phyloP scores from a whole-genome alignment of 2,888 invertebrate species.

The Laspeyria flexula region DNA sequence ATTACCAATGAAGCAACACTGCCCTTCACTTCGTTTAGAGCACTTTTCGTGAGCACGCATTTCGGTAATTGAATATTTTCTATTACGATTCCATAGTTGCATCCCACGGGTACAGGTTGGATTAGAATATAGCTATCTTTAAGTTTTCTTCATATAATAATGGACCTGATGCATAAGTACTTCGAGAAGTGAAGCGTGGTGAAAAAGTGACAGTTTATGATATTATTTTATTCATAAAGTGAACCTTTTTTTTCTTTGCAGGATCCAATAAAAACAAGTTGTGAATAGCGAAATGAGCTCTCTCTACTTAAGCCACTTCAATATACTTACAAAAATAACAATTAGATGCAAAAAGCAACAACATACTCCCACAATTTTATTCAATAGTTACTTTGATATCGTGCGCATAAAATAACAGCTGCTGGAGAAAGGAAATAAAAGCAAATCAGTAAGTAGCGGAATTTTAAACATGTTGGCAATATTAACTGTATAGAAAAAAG shows the following conservation, averaged over 20 bases:
- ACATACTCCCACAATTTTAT: neutral
- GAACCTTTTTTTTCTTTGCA: no score
- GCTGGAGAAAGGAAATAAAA: conserved; percentile 37
- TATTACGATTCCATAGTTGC: neutral
- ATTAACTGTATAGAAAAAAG: conserved; percentile 15
- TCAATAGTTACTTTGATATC: neutral
- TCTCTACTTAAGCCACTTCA: no score
- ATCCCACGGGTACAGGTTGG: neutral
- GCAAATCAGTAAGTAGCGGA: conserved; percentile 22
- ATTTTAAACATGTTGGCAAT: conserved; percentile 27
- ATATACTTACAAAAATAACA: no score
- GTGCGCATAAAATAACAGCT: conserved; percentile 15
- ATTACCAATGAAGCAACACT: conserved; percentile 35
- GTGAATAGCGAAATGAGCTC: no score
- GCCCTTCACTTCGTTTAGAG: conserved; percentile 32
- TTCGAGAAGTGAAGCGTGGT: no score
- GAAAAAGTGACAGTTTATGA: no score
- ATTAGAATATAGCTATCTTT: neutral
- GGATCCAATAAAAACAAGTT: no score
- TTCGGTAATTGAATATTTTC: neutral
- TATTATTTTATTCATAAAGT: no score
- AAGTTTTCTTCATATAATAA: no score
- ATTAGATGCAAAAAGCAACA: neutral
- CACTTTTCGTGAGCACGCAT: conserved; percentile 8
- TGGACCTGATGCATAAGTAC: no score